Evolutionary conservation across 2,888 invertebrate species (phyloP).

Genomic region (Amblyjoppa fuscipennis): DNA sequence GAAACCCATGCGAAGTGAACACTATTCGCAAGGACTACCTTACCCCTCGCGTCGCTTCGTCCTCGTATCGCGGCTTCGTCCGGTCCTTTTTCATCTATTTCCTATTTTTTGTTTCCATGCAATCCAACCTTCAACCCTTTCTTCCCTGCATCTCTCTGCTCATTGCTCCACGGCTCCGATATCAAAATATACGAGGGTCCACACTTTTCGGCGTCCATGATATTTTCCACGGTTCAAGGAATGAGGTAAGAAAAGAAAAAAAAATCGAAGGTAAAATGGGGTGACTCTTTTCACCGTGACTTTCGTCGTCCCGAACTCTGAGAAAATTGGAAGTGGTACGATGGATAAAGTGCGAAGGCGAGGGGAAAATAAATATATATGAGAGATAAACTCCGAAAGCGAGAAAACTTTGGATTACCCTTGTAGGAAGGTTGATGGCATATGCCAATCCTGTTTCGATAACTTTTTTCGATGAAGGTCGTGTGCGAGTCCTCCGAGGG

Average conservation of each 20-base stretch:
- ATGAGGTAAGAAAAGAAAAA: not conserved
- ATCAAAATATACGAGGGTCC: slow-evolving; percentile 25
- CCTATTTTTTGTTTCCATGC: not conserved
- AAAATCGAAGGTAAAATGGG: not conserved
- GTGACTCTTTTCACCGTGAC: slow-evolving; percentile 9
- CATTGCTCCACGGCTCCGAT: slow-evolving; percentile 1
- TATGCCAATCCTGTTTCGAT: not conserved
- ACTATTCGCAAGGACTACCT: not conserved
- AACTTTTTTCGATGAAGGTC: not conserved
- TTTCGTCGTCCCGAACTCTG: slow-evolving; percentile 12
- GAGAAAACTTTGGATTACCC: not conserved
- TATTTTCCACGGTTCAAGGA: not conserved
- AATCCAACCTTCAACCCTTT: not conserved
- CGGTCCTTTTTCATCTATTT: not conserved
- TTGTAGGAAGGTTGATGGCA: not conserved
- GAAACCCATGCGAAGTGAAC: too few species aligned
- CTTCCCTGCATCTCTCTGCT: not conserved
- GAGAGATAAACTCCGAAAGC: slow-evolving; percentile 1
- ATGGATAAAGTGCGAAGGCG: not conserved
- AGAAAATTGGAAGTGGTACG: slow-evolving; percentile 40
- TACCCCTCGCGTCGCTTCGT: not conserved
- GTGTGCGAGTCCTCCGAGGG: not conserved
- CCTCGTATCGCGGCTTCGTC: not conserved
- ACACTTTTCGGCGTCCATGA: slow-evolving; percentile 5
- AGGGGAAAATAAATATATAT: not conserved